phyloP scores from a whole-genome alignment of 2,113 vertebrate species.

The Microtus pennsylvanicus region DNA sequence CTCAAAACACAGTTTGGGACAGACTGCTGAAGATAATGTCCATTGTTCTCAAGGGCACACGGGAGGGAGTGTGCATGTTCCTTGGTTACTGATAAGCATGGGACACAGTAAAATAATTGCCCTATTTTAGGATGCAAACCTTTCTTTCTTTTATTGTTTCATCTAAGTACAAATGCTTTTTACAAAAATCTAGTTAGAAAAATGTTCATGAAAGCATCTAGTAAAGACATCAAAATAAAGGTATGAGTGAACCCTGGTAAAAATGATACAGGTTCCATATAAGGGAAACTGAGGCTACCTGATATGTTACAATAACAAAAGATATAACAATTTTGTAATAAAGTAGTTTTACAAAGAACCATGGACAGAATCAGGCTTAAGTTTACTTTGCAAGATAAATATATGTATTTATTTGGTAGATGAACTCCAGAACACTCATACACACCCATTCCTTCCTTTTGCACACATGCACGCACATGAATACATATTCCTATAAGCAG shows the following conservation, averaged over 20 bases:
- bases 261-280: neutral
- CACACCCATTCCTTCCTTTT: neutral
- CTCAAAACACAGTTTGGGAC: neutral
- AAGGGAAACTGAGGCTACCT: neutral
- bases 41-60: neutral
- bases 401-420: neutral
- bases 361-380: rapidly evolving
- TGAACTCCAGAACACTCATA: neutral
- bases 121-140: neutral
- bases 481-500: neutral
- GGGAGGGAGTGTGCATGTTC: rapidly evolving
- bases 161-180: neutral
- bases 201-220: neutral
- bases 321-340: neutral
- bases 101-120: neutral
- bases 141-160: neutral
- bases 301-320: neutral
- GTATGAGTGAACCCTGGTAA: neutral
- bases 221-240: neutral
- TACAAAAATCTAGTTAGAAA: neutral
- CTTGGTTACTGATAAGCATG: neutral
- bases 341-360: neutral
- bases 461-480: neutral
- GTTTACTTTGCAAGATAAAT: neutral
- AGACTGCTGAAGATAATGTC: neutral